Conservation (phyloP, 2,113 vertebrate genomes). For the Kryptolebias marmoratus region DNA sequence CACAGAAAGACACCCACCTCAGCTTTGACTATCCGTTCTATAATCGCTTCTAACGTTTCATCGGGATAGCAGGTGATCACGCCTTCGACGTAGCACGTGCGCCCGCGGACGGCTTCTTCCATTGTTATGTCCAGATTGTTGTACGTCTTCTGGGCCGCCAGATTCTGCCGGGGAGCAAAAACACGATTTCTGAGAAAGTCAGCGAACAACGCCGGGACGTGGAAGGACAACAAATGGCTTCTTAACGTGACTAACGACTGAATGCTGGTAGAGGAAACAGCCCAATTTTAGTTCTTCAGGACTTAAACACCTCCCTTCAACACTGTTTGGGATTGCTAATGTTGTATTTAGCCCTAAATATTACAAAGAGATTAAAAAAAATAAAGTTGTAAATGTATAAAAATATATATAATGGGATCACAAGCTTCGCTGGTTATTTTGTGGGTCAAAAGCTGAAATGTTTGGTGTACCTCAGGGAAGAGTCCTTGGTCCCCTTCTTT, state of each 20-base stretch:
- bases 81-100: conserved; percentile 84
- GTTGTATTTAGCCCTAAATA: too few relatives aligned
- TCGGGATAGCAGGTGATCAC: conserved; percentile 91
- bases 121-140: conserved; percentile 92
- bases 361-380: too few relatives aligned
- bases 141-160: conserved; percentile 93
- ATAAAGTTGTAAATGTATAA: too few relatives aligned
- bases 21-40: conserved; percentile 88
- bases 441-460: too few relatives aligned
- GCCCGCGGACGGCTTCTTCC: conserved; percentile 82
- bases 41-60: conserved; percentile 86
- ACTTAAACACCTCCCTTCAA: too few relatives aligned
- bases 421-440: too few relatives aligned
- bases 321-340: too few relatives aligned
- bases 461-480: not conserved
- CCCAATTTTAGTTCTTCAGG: too few relatives aligned
- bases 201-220: not conserved
- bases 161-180: conserved; percentile 67
- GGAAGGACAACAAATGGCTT: too few relatives aligned
- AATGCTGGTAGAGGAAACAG: too few relatives aligned
- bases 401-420: too few relatives aligned
- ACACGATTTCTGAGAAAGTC: not conserved
- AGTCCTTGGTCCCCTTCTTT: not conserved
- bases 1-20: conserved; percentile 80
- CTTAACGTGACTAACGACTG: too few relatives aligned